These are phyloP conservation scores for Clarias batrachus DNA, from an alignment of 2,113 vertebrate genomes.

Conservation along the genomic window DNA sequence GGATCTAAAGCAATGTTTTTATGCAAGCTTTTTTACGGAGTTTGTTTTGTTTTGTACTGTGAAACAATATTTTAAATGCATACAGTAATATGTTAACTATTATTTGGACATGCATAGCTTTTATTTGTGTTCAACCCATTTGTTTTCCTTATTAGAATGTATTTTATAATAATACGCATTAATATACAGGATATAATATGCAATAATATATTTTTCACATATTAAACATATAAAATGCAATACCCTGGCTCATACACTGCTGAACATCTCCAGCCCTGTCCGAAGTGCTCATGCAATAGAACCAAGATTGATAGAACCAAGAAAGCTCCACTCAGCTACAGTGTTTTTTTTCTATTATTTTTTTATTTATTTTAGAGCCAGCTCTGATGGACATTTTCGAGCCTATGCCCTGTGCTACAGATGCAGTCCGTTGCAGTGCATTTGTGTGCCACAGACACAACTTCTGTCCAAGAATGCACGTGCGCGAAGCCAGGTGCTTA, in stretches of 20 bases:
- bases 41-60: background rate
- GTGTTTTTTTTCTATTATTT: conserved; percentile 9
- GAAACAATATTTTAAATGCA: background rate
- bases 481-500: conserved; percentile 83
- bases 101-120: background rate
- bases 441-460: conserved; percentile 72
- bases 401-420: conserved; percentile 58
- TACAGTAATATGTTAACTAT: background rate
- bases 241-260: background rate
- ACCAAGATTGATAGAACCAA: no score
- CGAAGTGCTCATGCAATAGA: background rate
- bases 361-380: conserved; percentile 61
- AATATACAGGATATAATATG: no score
- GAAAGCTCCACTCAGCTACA: background rate
- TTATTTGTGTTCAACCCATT: background rate
- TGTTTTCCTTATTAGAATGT: background rate
- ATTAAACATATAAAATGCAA: background rate
- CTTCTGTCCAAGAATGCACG: conserved; percentile 68
- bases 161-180: no score
- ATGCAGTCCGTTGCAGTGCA: conserved; percentile 59
- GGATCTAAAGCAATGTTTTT: background rate
- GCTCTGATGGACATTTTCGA: conserved; percentile 74
- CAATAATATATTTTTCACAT: no score
- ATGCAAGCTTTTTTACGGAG: background rate
- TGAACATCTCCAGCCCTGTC: background rate